phyloP scores from a whole-genome alignment of 2,888 invertebrate species.

The Globia sparganii region DNA sequence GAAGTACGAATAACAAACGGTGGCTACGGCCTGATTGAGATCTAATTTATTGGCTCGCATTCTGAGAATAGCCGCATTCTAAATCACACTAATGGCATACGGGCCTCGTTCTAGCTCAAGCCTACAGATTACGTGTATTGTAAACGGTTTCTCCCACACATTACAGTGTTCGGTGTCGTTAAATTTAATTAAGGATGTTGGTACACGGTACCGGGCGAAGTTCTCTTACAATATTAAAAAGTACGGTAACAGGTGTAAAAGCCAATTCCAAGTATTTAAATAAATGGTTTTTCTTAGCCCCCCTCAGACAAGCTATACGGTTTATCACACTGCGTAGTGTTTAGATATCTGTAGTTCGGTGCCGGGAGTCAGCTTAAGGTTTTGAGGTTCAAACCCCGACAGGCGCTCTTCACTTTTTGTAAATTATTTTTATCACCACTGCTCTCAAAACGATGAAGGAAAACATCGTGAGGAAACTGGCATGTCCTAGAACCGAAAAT shows the following conservation, averaged over 20 bases:
- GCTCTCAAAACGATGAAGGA: neutral
- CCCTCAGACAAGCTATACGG: neutral
- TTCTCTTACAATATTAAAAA: constrained; percentile 44
- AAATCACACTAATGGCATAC: constrained; percentile 87
- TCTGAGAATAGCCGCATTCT: constrained; percentile 84
- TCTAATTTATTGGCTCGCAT: constrained; percentile 88
- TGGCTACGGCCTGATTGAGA: constrained; percentile 87
- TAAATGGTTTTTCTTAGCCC: neutral
- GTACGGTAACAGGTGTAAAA: constrained; percentile 28
- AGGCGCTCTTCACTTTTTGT: neutral
- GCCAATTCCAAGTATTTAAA: constrained; percentile 25
- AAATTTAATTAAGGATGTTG: constrained; percentile 70
- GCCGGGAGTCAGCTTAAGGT: too few relatives aligned
- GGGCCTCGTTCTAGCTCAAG: constrained; percentile 78
- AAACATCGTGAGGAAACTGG: neutral
- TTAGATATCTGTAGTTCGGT: neutral
- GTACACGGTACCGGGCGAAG: constrained; percentile 35
- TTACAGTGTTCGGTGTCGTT: constrained; percentile 68
- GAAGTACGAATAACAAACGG: constrained; percentile 83
- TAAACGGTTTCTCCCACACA: constrained; percentile 73
- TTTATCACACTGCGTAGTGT: neutral
- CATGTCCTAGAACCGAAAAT: neutral
- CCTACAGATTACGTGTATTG: constrained; percentile 80
- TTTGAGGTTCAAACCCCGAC: neutral
- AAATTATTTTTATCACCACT: neutral